phyloP scores from a whole-genome alignment of 2,888 invertebrate genomes.

The Spialia ferax region DNA sequence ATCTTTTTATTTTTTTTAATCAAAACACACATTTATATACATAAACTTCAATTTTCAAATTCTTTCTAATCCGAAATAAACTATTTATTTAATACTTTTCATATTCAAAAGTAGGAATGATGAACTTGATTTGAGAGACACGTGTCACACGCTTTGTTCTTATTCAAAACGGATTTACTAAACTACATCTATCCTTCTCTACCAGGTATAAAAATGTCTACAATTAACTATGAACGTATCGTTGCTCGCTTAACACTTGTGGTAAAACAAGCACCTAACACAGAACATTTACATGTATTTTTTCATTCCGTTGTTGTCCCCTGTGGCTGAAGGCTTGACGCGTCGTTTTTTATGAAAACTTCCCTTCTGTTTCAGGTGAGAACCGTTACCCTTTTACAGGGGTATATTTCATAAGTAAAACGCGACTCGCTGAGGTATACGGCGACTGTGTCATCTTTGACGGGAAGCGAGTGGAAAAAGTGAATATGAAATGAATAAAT shows the following conservation, averaged over 20 bases:
- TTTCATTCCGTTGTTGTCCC: slow-evolving; percentile 49
- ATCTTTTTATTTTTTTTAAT: too few species aligned
- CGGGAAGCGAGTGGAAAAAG: slow-evolving; percentile 5
- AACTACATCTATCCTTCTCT: too few species aligned
- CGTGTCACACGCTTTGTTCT: too few species aligned
- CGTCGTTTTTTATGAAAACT: slow-evolving; percentile 58
- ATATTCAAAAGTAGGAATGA: too few species aligned
- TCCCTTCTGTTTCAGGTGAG: slow-evolving; percentile 75
- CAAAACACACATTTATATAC: too few species aligned
- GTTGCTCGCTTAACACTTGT: background rate
- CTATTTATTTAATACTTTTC: too few species aligned
- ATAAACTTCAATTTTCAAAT: too few species aligned
- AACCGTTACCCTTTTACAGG: slow-evolving; percentile 57
- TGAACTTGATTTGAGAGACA: too few species aligned
- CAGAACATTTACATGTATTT: slow-evolving; percentile 59
- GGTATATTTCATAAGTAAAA: slow-evolving; percentile 50
- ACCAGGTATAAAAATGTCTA: background rate
- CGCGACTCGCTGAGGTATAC: slow-evolving; percentile 25
- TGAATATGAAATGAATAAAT: too few species aligned
- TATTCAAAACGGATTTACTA: too few species aligned
- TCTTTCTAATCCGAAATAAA: too few species aligned
- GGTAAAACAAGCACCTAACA: background rate
- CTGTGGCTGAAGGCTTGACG: slow-evolving; percentile 57
- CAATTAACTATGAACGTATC: background rate
- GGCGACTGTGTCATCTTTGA: slow-evolving; percentile 17